Evolutionary conservation across 2,888 invertebrate genomes (phyloP), one percentile per base, ranked within the genome.

Genomic region (Xestia rhomboidea): DNA sequence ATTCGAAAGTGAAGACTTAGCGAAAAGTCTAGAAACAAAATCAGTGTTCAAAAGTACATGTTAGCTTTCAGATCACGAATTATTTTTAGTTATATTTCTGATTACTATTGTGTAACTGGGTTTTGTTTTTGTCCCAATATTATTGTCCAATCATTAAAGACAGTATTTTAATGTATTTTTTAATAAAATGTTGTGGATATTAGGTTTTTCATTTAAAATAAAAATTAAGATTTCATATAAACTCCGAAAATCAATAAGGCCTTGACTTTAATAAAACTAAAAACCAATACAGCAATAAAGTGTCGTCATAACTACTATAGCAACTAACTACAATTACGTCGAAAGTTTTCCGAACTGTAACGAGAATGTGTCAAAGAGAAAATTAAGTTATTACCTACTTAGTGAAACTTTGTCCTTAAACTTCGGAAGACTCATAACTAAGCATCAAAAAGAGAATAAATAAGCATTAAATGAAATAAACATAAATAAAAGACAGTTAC

Each of bases 371-470:
- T 44, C 67, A 72, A 77, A 75, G 75, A 76, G 73, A 76, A 68
- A 83, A 79, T 77, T 67, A 77, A 83, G 24, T 81, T 86, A 86
- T 76, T 54, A 75, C 60, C 60, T 81, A 51, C 69, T 85, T 75
- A 62, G 1, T 46, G 11, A 64, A 86, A 82, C 73, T 72, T 62
- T 15, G 51, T 73, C 41, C 66, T 67, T 69, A 66, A 75, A 77
- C 76, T 80, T 83, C 44, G 27, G 11, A 0, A 76, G 15, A 69
- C 75, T 68, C 87, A 70, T 86, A 87, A 85, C 64, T 85, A 75
- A 75, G 49, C 10, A 77, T 79, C 63, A 79, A 73, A 79, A 76
- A 34, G 44, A 21, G 18, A 62, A 77, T 85, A 82, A 82, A 85
- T 82, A 83, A 78, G 38, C 66, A 71, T 68, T 68, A 76, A 77